Percentiles rank a stretch among this genome's conserved stretches.
Conservation (phyloP, 2,113 vertebrate species). For the Scartelaos histophorus region DNA sequence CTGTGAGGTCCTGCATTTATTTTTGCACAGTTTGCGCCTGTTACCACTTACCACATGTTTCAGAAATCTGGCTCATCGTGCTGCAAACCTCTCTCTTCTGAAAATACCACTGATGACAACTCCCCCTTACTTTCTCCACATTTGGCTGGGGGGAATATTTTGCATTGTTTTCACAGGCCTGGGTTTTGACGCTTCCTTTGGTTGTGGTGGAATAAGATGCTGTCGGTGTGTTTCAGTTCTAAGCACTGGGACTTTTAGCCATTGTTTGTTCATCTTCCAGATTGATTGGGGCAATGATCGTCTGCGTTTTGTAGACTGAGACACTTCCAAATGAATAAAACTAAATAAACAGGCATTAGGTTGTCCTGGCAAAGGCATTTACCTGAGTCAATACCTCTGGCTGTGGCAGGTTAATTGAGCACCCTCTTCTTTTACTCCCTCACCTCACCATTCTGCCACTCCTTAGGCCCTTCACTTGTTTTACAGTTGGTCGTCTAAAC, state of each 20-base stretch:
- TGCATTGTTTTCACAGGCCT: slow-evolving; percentile 52
- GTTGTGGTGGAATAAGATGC: slow-evolving; percentile 40
- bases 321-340: neutral
- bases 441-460: slow-evolving; percentile 37
- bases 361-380: slow-evolving; percentile 10
- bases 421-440: slow-evolving; percentile 34
- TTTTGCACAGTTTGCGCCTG: slow-evolving; percentile 70
- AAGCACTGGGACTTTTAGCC: neutral
- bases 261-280: neutral
- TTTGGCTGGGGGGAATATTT: slow-evolving; percentile 46
- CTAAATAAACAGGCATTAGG: neutral
- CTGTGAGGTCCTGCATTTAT: slow-evolving; percentile 71
- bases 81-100: slow-evolving; percentile 52
- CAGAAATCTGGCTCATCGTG: slow-evolving; percentile 59
- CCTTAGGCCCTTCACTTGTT: slow-evolving; percentile 58
- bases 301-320: neutral
- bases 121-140: slow-evolving; percentile 17
- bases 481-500: slow-evolving; percentile 71
- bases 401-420: slow-evolving; percentile 33
- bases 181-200: slow-evolving; percentile 37
- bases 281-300: neutral
- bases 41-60: slow-evolving; percentile 67
- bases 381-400: too few species aligned
- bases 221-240: slow-evolving; percentile 14
- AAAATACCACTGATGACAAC: slow-evolving; percentile 62